Conservation (phyloP, 1,140 invertebrate genomes). For the Scaptomyza hsui region DNA sequence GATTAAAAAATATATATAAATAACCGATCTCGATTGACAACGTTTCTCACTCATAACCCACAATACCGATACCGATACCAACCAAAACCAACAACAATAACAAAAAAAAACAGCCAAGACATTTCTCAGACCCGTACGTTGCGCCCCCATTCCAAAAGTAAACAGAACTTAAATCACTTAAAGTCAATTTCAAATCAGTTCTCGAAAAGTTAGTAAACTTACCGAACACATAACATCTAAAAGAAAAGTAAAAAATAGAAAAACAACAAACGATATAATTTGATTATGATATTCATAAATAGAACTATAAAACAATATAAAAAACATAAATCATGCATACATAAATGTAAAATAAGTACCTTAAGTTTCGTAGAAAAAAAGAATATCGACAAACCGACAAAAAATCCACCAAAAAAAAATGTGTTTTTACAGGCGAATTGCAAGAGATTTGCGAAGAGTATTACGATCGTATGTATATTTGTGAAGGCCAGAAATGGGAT, state of each 20-base stretch:
- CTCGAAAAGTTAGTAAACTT: conserved; percentile 24
- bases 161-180: conserved; percentile 23
- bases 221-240: conserved; percentile 82
- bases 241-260: conserved; percentile 52
- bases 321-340: conserved; percentile 21
- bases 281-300: conserved; percentile 54
- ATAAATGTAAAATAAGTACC: conserved; percentile 28
- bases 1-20: conserved; percentile 11
- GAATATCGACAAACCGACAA: conserved; percentile 15
- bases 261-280: conserved; percentile 55
- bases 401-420: conserved; percentile 45
- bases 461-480: conserved; percentile 96
- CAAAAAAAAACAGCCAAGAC: conserved; percentile 33
- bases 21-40: conserved; percentile 16
- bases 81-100: conserved; percentile 36
- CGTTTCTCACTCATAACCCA: conserved; percentile 24
- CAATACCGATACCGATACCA: conserved; percentile 20
- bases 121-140: conserved; percentile 42
- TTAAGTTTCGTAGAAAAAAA: conserved; percentile 37
- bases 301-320: conserved; percentile 56
- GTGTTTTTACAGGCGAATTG: conserved; percentile 84
- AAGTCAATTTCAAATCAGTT: conserved; percentile 38
- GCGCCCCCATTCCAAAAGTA: conserved; percentile 41
- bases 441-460: conserved; percentile 97
- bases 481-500: conserved; percentile 99